A percentile compares a stretch with the other conserved stretches of the same genome.
Conservation (phyloP, 2,888 invertebrate species). For the Epinotia ramella region DNA sequence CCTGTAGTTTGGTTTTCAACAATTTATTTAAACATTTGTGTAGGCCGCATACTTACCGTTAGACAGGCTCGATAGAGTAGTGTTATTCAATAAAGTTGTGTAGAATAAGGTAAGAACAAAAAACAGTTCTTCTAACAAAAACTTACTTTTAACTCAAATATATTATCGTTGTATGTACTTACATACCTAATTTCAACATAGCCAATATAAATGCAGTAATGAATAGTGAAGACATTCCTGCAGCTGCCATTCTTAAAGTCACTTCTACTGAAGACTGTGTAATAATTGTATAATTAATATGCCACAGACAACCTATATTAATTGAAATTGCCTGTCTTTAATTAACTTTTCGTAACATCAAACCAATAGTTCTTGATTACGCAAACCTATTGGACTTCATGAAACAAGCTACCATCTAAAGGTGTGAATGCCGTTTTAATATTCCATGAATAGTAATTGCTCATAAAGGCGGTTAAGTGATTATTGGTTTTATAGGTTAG, state of each 20-base stretch:
- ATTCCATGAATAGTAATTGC: conserved; percentile 40
- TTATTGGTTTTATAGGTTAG: conserved; percentile 31
- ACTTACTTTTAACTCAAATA: no score
- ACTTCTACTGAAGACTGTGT: not conserved
- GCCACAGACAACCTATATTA: not conserved
- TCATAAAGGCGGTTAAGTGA: conserved; percentile 25
- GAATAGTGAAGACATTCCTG: not conserved
- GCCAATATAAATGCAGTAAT: not conserved
- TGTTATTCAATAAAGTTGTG: no score
- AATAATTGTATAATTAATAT: not conserved
- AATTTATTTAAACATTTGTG: no score
- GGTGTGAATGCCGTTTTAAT: conserved; percentile 24
- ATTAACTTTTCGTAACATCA: conserved; percentile 18
- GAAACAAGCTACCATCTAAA: conserved; percentile 20
- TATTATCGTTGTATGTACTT: no score
- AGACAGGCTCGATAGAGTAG: no score
- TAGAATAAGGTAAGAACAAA: no score
- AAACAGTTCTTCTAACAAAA: no score
- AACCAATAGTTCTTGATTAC: conserved; percentile 2
- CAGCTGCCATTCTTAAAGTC: not conserved
- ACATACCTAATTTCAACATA: not conserved
- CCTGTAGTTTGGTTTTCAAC: no score
- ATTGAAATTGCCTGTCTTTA: not conserved
- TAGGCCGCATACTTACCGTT: no score
- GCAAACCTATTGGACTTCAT: conserved; percentile 11